Base-by-base conservation (phyloP, 2,797 vertebrate genomes). In the Anguilla pacifica region DNA sequence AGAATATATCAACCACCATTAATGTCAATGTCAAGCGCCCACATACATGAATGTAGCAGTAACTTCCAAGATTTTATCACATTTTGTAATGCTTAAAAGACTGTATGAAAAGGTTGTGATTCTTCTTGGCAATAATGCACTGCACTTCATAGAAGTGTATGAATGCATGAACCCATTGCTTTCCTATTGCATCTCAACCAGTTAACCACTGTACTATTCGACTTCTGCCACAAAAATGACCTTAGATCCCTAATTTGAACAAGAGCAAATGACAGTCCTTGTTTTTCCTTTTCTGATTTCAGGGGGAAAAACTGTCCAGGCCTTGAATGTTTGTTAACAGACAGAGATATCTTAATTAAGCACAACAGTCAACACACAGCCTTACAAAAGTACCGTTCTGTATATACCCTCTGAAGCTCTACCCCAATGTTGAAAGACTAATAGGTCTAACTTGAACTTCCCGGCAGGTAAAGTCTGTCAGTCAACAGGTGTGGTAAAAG, bases 401-500 rank as follows among this genome's bases (percentile, higher is more conserved):
- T 87, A 85, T 89, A 85, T 87, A 67, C 83, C 59, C 88, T 88
- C 79, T 53, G 72, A 88, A 91, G 88, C 88, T 51, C 83, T 87
- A 87, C 86, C 88, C 70, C 81, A 49, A 91, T 46, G 91, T 88
- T 93, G 93, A 94, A 93, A 94, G 93, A 92, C 90, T 93, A 92
- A 92, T 92, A 91, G 90, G 49, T 72, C 91, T 89, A 90, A 92
- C 89, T 89, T 92, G 89, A 93, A 92, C 90, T 92, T 91, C 91
- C 92, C 88, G 89, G 90, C 91, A 91, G 90, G 92, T 91, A 94
- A 77, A 83, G 87, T 91, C 88, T 89, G 90, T 94, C 93, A 85
- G 61, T 94, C 92, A 94, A 91, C 92, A 91, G 89, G 43, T 70
- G 53, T 77, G 85, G 88, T 93, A 93, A 94, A 93, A 93, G 90